Conservation (phyloP, 2,888 invertebrate genomes). For the Miltochrista miniata region DNA sequence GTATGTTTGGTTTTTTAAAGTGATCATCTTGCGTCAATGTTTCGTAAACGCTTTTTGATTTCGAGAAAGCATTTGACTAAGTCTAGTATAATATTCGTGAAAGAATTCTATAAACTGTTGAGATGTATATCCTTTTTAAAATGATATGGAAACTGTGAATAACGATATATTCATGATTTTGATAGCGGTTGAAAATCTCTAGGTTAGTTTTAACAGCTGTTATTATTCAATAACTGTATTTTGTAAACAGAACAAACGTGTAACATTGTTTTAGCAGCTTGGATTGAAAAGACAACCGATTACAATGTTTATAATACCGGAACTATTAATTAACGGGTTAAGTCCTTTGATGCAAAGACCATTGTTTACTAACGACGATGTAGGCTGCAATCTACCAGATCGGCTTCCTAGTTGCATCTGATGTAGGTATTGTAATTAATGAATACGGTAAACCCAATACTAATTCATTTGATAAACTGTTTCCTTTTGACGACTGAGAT, state of each 20-base stretch:
- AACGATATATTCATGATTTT: too few species aligned
- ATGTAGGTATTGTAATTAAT: conserved; percentile 17
- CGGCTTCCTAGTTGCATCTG: conserved; percentile 34
- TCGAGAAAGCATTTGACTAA: background rate
- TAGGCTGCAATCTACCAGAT: conserved; percentile 30
- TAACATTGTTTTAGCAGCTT: too few species aligned
- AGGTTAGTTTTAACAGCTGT: too few species aligned
- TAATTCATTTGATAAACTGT: background rate
- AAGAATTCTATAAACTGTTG: background rate
- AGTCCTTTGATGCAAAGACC: conserved; percentile 4
- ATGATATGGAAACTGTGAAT: too few species aligned
- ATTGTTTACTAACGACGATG: conserved; percentile 33
- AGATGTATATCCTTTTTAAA: too few species aligned
- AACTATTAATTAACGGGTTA: conserved; percentile 30
- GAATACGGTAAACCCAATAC: background rate
- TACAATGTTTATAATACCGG: conserved; percentile 8
- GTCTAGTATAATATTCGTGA: background rate
- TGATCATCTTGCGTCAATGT: too few species aligned
- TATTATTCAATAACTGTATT: too few species aligned
- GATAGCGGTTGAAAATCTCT: too few species aligned
- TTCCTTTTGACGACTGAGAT: background rate
- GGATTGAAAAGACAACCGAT: too few species aligned
- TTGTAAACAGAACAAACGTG: conserved; percentile 15
- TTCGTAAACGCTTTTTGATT: background rate
- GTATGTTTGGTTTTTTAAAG: background rate